Conservation (phyloP, 2,888 invertebrate genomes). For the Morpho helenor region DNA sequence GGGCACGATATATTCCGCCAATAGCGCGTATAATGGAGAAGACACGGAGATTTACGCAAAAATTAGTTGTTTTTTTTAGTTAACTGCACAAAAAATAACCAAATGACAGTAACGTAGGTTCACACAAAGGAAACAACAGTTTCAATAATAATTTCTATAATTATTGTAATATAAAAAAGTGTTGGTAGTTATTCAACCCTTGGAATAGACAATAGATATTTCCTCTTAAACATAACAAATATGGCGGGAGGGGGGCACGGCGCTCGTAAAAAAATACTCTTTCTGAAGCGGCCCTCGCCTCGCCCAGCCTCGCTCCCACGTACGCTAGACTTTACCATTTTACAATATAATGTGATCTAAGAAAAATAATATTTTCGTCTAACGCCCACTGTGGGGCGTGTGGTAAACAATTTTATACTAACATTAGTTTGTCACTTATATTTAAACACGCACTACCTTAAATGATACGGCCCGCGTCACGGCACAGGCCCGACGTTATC, state of each 20-base stretch:
- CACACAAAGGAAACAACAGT: conserved; percentile 41
- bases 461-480: conserved; percentile 32
- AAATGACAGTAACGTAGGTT: neutral
- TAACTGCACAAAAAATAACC: no score
- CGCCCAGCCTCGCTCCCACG: conserved; percentile 33
- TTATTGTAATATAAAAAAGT: conserved; percentile 81
- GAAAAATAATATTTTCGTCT: conserved; percentile 79
- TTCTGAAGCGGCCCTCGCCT: conserved; percentile 38
- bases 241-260: conserved; percentile 41
- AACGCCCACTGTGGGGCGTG: conserved; percentile 61
- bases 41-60: neutral
- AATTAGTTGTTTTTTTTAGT: no score
- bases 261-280: conserved; percentile 72
- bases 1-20: no score
- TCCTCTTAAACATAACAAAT: conserved; percentile 79
- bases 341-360: conserved; percentile 79
- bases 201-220: conserved; percentile 80
- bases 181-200: conserved; percentile 77
- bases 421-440: conserved; percentile 71
- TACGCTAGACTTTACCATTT: conserved; percentile 68
- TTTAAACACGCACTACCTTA: conserved; percentile 55
- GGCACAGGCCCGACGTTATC: conserved; percentile 12
- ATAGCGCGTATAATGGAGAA: no score
- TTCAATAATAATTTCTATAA: conserved; percentile 81
- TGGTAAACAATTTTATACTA: conserved; percentile 77